Percentiles rank a stretch among this genome's conserved stretches.
phyloP scores from a whole-genome alignment of 2,888 invertebrate species.

The Leptinotarsa tumamoca region DNA sequence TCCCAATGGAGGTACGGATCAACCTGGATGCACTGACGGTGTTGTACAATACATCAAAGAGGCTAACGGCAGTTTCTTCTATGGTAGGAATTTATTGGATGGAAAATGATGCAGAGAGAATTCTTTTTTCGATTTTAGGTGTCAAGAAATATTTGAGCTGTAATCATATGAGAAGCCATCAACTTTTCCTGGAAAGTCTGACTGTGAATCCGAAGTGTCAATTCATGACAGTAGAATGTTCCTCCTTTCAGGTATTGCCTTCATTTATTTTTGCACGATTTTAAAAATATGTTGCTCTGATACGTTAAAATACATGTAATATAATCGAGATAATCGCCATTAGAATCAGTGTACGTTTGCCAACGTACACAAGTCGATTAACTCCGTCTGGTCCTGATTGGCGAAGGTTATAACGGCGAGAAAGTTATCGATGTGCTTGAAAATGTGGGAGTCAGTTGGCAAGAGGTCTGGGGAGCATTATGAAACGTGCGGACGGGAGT shows the following conservation, averaged over 20 bases:
- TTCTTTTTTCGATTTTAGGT: constrained; percentile 63
- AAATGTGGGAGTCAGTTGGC: no score
- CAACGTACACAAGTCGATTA: no score
- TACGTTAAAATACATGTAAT: no score
- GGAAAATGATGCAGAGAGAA: no score
- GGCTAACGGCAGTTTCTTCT: constrained; percentile 73
- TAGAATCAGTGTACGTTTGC: no score
- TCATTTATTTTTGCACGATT: background rate
- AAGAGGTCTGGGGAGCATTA: no score
- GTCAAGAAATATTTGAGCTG: constrained; percentile 82
- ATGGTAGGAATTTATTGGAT: constrained; percentile 64
- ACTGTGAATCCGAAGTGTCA: constrained; percentile 80
- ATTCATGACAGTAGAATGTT: constrained; percentile 83
- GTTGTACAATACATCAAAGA: constrained; percentile 75
- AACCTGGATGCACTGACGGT: constrained; percentile 76
- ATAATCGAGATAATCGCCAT: no score
- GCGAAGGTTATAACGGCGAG: no score
- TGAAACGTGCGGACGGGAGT: no score
- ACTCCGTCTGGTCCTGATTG: no score
- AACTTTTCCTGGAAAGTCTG: constrained; percentile 87
- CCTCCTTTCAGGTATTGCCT: constrained; percentile 75
- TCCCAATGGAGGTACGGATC: constrained; percentile 88
- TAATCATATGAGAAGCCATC: constrained; percentile 87
- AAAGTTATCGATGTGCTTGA: no score
- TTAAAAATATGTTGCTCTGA: no score